Percentiles rank a stretch among this genome's conserved stretches.
Evolutionary conservation across 1,140 invertebrate genomes (phyloP).

Genomic region (Cydia strobilella): DNA sequence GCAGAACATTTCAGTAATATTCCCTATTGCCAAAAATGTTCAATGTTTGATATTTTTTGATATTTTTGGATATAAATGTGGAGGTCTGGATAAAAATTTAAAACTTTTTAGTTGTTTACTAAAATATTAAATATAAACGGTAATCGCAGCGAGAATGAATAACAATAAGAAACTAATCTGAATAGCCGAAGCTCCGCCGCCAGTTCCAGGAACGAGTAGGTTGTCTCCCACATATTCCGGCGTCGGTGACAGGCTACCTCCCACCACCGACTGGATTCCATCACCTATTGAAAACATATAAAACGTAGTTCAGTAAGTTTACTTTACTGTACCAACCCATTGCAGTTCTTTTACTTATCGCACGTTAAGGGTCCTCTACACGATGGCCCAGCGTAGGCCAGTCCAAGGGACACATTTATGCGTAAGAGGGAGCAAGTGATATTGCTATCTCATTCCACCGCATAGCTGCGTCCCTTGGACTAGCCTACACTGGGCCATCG

Average conservation of each 20-base stretch:
- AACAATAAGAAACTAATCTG: not conserved
- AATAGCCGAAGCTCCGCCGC: constrained; percentile 33
- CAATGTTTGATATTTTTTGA: too few species aligned
- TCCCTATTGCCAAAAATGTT: too few species aligned
- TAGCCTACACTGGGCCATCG: too few species aligned
- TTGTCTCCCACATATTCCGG: constrained; percentile 57
- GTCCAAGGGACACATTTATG: too few species aligned
- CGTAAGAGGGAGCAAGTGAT: too few species aligned
- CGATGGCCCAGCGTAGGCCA: too few species aligned
- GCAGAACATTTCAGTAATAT: too few species aligned
- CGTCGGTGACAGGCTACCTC: constrained; percentile 58
- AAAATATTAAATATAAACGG: not conserved
- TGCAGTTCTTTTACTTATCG: too few species aligned
- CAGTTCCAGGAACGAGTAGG: constrained; percentile 70
- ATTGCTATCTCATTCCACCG: too few species aligned
- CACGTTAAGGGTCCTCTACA: too few species aligned
- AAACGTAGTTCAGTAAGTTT: constrained; percentile 10
- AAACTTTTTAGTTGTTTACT: not conserved
- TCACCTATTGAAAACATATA: constrained; percentile 58
- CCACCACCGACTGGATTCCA: constrained; percentile 67
- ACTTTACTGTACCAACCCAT: not conserved
- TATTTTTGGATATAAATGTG: too few species aligned
- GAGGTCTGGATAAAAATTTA: not conserved
- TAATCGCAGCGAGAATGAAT: not conserved
- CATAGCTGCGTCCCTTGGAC: too few species aligned